A percentile compares a stretch with the other conserved stretches of the same genome.
Conservation (phyloP, 2,113 vertebrate species). For the Eulemur macaco region DNA sequence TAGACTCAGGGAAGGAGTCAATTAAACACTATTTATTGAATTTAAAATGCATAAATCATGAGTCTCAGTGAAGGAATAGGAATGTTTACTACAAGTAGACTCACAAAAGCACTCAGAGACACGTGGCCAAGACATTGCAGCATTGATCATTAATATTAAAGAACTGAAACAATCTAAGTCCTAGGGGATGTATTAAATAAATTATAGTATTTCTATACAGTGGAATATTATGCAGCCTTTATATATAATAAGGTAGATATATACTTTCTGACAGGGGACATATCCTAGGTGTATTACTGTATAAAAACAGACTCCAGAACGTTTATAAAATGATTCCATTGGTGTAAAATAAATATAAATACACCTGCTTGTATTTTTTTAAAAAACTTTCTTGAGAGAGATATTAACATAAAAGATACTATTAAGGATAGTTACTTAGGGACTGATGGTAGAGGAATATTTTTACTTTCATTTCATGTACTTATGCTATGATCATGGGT, state of each 20-base stretch:
- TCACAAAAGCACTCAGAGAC: neutral
- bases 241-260: neutral
- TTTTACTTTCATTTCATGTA: constrained; percentile 13
- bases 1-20: neutral
- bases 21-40: constrained; percentile 8
- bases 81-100: neutral
- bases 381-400: neutral
- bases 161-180: neutral
- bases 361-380: neutral
- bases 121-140: neutral
- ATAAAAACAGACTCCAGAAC: neutral
- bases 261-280: neutral
- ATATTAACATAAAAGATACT: neutral
- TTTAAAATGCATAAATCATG: constrained; percentile 30
- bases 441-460: neutral
- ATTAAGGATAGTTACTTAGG: neutral
- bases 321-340: neutral
- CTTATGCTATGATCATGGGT: neutral
- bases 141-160: neutral
- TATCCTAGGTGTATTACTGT: neutral
- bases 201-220: neutral
- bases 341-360: constrained; percentile 12
- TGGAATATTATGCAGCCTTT: neutral
- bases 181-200: neutral
- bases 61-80: neutral